A percentile compares a stretch with the other conserved stretches of the same genome.
Evolutionary conservation across 1,140 invertebrate genomes (phyloP).

Genomic region (Rhagoletis zephyria): DNA sequence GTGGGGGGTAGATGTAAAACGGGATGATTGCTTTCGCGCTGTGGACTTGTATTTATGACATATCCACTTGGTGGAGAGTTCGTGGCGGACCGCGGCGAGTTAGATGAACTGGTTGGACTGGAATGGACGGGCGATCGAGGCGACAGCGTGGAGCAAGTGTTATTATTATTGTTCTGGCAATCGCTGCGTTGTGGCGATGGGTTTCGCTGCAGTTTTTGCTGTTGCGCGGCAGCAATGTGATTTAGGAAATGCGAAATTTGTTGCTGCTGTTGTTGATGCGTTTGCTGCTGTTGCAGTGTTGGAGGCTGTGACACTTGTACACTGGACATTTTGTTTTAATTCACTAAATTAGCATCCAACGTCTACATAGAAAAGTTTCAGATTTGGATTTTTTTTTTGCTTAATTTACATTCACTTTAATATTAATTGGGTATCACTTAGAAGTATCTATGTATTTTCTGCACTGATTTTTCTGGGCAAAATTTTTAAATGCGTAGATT

Average conservation of each 20-base stretch:
- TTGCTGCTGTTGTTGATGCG: constrained; percentile 60
- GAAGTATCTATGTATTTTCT: neutral
- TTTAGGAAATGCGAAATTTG: constrained; percentile 67
- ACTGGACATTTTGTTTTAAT: constrained; percentile 68
- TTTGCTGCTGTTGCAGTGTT: constrained; percentile 59
- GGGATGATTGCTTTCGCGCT: constrained; percentile 40
- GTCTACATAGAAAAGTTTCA: constrained; percentile 40
- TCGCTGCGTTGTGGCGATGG: constrained; percentile 56
- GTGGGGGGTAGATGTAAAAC: constrained; percentile 52
- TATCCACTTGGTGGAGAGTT: constrained; percentile 65
- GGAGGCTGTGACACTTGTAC: constrained; percentile 71
- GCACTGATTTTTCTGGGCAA: constrained; percentile 9
- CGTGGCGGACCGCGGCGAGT: constrained; percentile 58
- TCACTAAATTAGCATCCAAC: neutral
- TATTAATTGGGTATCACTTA: neutral
- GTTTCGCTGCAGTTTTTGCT: constrained; percentile 60
- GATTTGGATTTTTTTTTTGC: constrained; percentile 6
- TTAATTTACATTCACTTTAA: constrained; percentile 22
- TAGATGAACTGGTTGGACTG: constrained; percentile 49
- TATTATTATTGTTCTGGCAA: constrained; percentile 64
- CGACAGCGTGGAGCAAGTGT: constrained; percentile 66
- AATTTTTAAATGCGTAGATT: neutral
- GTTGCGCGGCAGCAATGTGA: constrained; percentile 66
- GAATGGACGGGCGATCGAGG: constrained; percentile 68
- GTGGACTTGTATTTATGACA: constrained; percentile 60